Conservation (phyloP, 2,797 vertebrate genomes). For the Typhlichthys subterraneus region DNA sequence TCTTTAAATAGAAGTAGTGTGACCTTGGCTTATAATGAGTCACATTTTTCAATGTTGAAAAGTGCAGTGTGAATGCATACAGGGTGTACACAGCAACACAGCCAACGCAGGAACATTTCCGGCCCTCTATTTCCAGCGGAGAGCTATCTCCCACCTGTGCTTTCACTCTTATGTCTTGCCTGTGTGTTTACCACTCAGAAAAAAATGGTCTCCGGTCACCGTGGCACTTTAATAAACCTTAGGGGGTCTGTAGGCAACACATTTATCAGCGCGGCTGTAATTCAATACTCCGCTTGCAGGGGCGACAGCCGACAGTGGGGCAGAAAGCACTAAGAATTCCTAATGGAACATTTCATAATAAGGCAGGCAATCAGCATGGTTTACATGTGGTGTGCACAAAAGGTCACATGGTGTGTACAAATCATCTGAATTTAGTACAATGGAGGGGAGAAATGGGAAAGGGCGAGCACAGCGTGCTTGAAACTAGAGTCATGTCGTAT, state of each 20-base stretch:
- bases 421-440: conserved; percentile 19
- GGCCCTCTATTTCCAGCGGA: conserved; percentile 29
- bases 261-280: conserved; percentile 60
- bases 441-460: conserved; percentile 4
- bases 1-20: conserved; percentile 26
- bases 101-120: conserved; percentile 23
- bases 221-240: conserved; percentile 62
- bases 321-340: conserved; percentile 22
- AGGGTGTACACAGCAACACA: not conserved
- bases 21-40: conserved; percentile 55
- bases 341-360: conserved; percentile 47
- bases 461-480: conserved; percentile 1
- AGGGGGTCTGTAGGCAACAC: conserved; percentile 59
- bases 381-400: conserved; percentile 16
- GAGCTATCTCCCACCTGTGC: conserved; percentile 48
- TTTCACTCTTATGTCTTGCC: conserved; percentile 36
- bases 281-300: conserved; percentile 32
- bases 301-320: conserved; percentile 13
- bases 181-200: conserved; percentile 65
- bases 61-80: conserved; percentile 21
- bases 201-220: conserved; percentile 63
- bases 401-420: conserved; percentile 18
- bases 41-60: conserved; percentile 34
- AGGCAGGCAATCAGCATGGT: not conserved
- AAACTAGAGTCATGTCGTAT: too few species aligned